Conservation (phyloP, 2,113 vertebrate species). For the Coregonus clupeaformis region DNA sequence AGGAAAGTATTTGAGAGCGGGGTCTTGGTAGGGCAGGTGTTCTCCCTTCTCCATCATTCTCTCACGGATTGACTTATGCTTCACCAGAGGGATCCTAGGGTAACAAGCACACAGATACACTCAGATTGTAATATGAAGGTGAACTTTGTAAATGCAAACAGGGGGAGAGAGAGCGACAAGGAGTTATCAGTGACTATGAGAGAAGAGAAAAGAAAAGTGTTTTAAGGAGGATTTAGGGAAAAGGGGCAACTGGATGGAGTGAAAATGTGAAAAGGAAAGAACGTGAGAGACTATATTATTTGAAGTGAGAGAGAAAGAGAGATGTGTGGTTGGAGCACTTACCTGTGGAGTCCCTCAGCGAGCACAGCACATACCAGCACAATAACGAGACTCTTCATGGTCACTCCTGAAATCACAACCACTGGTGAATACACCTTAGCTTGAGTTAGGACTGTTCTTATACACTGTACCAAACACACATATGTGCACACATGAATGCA, state of each 20-base stretch:
- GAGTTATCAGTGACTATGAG: neutral
- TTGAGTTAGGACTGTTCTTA: slow-evolving; percentile 25
- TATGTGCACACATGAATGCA: neutral
- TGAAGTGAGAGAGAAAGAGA: neutral
- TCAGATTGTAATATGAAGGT: neutral
- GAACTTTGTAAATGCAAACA: neutral
- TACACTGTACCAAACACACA: slow-evolving; percentile 47
- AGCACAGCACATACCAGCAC: slow-evolving; percentile 52
- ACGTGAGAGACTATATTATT: neutral
- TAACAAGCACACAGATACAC: neutral
- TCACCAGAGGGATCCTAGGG: slow-evolving; percentile 73
- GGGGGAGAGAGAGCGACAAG: neutral
- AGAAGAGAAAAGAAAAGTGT: neutral
- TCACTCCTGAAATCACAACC: slow-evolving; percentile 15
- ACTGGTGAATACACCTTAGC: slow-evolving; percentile 26
- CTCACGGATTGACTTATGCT: slow-evolving; percentile 70
- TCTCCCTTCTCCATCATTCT: slow-evolving; percentile 71
- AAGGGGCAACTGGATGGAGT: neutral
- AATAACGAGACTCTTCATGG: slow-evolving; percentile 60
- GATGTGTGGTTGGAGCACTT: slow-evolving; percentile 12
- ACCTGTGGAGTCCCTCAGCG: slow-evolving; percentile 50
- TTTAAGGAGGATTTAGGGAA: neutral
- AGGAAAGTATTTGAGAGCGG: slow-evolving; percentile 59
- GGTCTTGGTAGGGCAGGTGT: slow-evolving; percentile 55
- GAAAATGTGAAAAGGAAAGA: neutral